Evolutionary conservation across 2,113 vertebrate species (phyloP), one percentile per base, ranked within the genome.

Genomic region (Nyctibius bracteatus): DNA sequence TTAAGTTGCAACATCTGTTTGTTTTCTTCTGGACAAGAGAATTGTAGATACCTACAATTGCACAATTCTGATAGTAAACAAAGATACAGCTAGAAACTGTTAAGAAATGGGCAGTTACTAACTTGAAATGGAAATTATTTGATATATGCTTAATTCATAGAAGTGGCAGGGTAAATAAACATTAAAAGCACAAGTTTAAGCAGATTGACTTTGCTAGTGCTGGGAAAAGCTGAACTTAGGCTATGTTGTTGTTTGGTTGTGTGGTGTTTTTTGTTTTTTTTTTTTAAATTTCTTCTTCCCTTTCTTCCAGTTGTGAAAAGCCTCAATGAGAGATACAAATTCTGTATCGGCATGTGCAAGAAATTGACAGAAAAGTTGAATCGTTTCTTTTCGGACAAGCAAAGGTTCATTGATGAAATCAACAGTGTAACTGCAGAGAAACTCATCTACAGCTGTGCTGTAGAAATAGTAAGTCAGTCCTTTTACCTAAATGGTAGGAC

Each of bases 341-440:
- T 98, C 98, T 99, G 99, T 97, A 99, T 99, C 30, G 95, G 98
- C 27, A 98, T 99, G 97, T 99, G 99, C 97, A 99, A 99, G 81
- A 99, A 98, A 65, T 83, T 99, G 85, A 99, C 99, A 0, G 99
- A 99, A 94, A 99, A 99, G 96, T 96, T 99, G 96, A 99, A 99
- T 97, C 98, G 98, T 92, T 99, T 99, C 98, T 99, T 99, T 97
- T 99, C 99, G 0, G 99, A 99, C 96, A 99, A 99, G 95, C 99
- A 99, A 94, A 98, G 98, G 46, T 99, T 99, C 81, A 98, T 99
- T 71, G 99, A 99, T 65, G 99, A 99, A 97, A 99, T 99, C 98
- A 99, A 99, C 98, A 99, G 99, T 23, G 99, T 99, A 41, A 99
- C 99, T 3, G 99, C 99, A 12, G 99, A 99, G 97, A 99, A 99